These are phyloP conservation scores for human (Homo sapiens) DNA, from an alignment of 2,113 vertebrate genomes.

Conservation along the genomic window GRCh38 chr12:129388001-129388500, in stretches of 20 bases:
- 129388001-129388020: background rate
- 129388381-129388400: background rate
- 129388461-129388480: too few species aligned
- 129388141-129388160: background rate
- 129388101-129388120: background rate
- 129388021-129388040: background rate
- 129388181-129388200: too few species aligned
- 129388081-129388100: too few species aligned
- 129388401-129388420: background rate
- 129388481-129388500: background rate
- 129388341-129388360: too few species aligned
- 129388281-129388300: background rate
- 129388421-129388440: too few species aligned
- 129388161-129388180: too few species aligned
- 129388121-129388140: background rate
- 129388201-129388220: too few species aligned
- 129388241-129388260: rapidly evolving
- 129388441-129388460: too few species aligned
- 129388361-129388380: background rate
- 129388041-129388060: background rate
- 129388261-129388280: background rate
- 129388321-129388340: too few species aligned
- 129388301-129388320: background rate
- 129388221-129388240: too few species aligned
- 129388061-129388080: too few species aligned